These are phyloP conservation scores for Xyliphius kryptos DNA, from an alignment of 2,113 vertebrate genomes.

Conservation along the genomic window DNA sequence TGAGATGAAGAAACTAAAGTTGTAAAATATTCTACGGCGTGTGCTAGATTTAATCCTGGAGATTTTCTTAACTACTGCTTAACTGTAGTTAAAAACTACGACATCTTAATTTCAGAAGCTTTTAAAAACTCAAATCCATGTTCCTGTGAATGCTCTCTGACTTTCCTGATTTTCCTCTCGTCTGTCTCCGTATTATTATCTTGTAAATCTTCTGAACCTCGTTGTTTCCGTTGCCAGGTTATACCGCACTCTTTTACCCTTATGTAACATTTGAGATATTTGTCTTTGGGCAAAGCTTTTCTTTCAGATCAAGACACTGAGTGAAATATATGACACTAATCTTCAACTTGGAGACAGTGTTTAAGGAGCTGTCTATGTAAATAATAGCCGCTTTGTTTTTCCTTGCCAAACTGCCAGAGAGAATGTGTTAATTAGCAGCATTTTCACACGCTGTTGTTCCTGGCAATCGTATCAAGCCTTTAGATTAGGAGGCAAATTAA, in stretches of 20 bases:
- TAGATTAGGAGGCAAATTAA: too few species aligned
- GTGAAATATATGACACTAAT: constrained; percentile 50
- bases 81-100: too few species aligned
- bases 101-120: too few species aligned
- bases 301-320: constrained; percentile 52
- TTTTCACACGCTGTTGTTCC: constrained; percentile 50
- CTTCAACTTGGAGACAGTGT: constrained; percentile 45
- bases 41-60: constrained; percentile 23
- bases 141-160: constrained; percentile 30
- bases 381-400: constrained; percentile 36
- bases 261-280: constrained; percentile 50
- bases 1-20: too few species aligned
- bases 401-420: constrained; percentile 37
- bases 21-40: neutral
- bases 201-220: constrained; percentile 53
- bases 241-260: constrained; percentile 53
- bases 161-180: too few species aligned
- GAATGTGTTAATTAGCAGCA: constrained; percentile 47
- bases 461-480: too few species aligned
- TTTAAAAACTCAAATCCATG: too few species aligned
- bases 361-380: constrained; percentile 51
- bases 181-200: constrained; percentile 43
- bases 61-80: constrained; percentile 26
- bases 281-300: constrained; percentile 60
- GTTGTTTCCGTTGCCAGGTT: constrained; percentile 58